A percentile compares a stretch with the other conserved stretches of the same genome.
These are phyloP conservation scores for Drosophila kohkoa DNA, from an alignment of 1,140 invertebrate species.

Conservation along the genomic window DNA sequence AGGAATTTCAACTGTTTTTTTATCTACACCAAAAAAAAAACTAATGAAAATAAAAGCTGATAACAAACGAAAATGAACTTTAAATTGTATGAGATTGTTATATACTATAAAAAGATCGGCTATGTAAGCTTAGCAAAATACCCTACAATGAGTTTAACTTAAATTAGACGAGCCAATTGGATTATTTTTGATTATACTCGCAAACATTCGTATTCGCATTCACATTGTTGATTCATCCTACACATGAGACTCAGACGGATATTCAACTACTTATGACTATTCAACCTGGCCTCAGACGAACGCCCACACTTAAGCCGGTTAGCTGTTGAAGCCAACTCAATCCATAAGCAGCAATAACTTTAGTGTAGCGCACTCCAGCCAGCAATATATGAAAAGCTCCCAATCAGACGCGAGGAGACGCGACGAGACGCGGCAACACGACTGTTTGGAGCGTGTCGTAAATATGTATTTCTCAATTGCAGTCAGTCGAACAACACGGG, in stretches of 20 bases:
- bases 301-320: conserved; percentile 58
- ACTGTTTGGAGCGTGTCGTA: conserved; percentile 57
- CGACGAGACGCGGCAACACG: not conserved
- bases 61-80: conserved; percentile 65
- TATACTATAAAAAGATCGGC: conserved; percentile 15
- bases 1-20: conserved; percentile 30
- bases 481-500: conserved; percentile 64
- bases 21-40: conserved; percentile 30
- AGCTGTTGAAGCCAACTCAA: conserved; percentile 10
- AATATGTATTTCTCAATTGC: conserved; percentile 69
- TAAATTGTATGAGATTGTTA: conserved; percentile 29
- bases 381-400: conserved; percentile 64
- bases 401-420: conserved; percentile 10
- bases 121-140: not conserved
- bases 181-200: not conserved
- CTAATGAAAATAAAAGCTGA: conserved; percentile 52
- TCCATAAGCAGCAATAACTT: conserved; percentile 49
- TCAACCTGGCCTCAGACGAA: conserved; percentile 54
- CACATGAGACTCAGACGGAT: conserved; percentile 11
- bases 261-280: conserved; percentile 27
- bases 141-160: conserved; percentile 29
- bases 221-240: conserved; percentile 31
- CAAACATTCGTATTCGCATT: not conserved
- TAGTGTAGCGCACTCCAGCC: conserved; percentile 58
- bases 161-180: not conserved